Conservation (phyloP, 2,797 vertebrate genomes). For the Rhinichthys osculus region DNA sequence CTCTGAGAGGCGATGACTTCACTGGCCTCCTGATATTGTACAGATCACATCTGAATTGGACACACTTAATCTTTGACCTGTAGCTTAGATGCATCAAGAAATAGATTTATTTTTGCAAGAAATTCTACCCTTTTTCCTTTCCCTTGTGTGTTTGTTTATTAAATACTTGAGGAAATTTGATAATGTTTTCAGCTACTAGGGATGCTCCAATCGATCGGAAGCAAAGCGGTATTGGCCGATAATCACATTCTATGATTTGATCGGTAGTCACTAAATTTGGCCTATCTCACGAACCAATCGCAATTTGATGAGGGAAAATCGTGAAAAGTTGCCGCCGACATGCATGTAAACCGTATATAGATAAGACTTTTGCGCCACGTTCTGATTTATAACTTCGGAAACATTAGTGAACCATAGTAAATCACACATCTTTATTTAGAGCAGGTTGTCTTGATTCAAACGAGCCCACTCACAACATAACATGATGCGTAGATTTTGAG, state of each 20-base stretch:
- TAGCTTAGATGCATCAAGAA: neutral
- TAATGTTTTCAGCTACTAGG: neutral
- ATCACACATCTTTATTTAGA: neutral
- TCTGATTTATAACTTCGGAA: neutral
- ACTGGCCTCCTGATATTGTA: constrained; percentile 13
- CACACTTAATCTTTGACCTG: neutral
- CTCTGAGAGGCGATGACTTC: constrained; percentile 68
- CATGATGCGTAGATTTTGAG: neutral
- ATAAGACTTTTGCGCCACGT: neutral
- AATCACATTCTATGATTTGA: neutral
- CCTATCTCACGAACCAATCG: neutral
- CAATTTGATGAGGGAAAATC: neutral
- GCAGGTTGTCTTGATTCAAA: no score
- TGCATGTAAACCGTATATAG: neutral
- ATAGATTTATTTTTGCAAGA: neutral
- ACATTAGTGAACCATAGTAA: neutral
- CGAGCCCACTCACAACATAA: no score
- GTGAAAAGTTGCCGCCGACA: neutral
- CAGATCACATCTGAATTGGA: constrained; percentile 30
- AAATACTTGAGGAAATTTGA: neutral
- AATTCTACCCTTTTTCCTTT: neutral
- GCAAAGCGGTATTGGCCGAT: neutral
- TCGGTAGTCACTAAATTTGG: neutral
- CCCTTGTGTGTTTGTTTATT: neutral
- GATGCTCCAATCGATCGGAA: neutral